Percentiles rank a stretch among this genome's conserved stretches.
phyloP scores from a whole-genome alignment of 1,140 invertebrate genomes.

The Heterodera schachtii region DNA sequence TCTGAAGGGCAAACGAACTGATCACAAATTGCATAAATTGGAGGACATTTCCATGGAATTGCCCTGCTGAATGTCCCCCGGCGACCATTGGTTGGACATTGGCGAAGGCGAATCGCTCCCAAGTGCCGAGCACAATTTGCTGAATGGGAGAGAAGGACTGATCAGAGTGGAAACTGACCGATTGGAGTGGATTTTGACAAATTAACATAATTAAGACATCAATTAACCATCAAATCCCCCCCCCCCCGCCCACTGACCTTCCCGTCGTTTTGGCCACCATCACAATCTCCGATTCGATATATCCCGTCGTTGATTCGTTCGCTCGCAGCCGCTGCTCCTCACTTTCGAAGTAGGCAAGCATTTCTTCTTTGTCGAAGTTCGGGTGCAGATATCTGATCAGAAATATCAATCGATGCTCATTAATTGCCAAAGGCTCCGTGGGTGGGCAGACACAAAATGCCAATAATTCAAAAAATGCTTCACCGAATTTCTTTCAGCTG shows the following conservation, averaged over 20 bases:
- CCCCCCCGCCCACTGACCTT: conserved; percentile 30
- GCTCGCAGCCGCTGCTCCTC: conserved; percentile 56
- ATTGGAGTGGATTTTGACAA: not conserved
- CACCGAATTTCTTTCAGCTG: conserved; percentile 63
- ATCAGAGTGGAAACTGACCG: not conserved
- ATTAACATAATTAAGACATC: not conserved
- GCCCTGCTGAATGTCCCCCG: conserved; percentile 54
- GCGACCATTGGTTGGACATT: conserved; percentile 62
- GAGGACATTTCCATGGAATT: conserved; percentile 62
- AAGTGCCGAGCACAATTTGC: conserved; percentile 52
- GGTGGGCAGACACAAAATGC: not conserved
- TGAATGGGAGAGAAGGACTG: conserved; percentile 28
- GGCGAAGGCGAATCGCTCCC: conserved; percentile 62
- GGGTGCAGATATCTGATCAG: conserved; percentile 59
- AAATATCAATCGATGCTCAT: not conserved
- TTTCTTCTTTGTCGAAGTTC: conserved; percentile 64
- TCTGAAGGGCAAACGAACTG: conserved; percentile 27
- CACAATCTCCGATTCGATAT: conserved; percentile 65
- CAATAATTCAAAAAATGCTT: not conserved
- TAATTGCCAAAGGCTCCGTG: not conserved
- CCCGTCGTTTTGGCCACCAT: conserved; percentile 63
- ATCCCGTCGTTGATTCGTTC: conserved; percentile 57
- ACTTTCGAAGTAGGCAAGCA: conserved; percentile 58
- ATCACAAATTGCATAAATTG: conserved; percentile 23
- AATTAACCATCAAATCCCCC: not conserved